Conservation (phyloP, 2,888 invertebrate genomes). For the Phengaris alcon region DNA sequence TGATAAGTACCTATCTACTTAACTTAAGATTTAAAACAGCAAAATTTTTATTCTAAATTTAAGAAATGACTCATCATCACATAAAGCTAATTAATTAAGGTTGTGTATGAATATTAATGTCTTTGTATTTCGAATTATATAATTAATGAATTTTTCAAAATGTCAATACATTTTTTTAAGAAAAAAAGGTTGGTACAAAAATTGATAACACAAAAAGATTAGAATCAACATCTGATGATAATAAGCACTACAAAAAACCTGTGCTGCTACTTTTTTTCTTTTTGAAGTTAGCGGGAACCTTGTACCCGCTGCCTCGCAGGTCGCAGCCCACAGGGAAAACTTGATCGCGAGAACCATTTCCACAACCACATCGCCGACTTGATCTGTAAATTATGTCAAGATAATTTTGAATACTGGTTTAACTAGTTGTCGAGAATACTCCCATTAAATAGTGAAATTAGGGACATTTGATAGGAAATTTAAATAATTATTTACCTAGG, state of each 20-base stretch:
- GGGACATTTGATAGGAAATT: conserved; percentile 13
- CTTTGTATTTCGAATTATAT: not conserved
- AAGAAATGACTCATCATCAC: conserved; percentile 18
- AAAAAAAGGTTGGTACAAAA: conserved; percentile 16
- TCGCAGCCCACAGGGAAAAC: not conserved
- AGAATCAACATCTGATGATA: conserved; percentile 21
- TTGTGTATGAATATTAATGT: conserved; percentile 7
- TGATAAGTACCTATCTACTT: too few relatives aligned
- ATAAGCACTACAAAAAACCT: conserved; percentile 18
- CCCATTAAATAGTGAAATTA: conserved; percentile 3
- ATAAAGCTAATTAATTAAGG: conserved; percentile 19
- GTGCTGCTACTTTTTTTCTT: not conserved
- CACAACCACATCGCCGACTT: not conserved
- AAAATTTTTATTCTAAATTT: not conserved
- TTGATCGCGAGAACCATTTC: not conserved
- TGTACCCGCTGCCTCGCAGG: not conserved
- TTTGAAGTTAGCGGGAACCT: conserved; percentile 20
- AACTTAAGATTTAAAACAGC: not conserved
- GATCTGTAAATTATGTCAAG: conserved; percentile 12
- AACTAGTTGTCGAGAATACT: not conserved
- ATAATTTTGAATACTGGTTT: conserved; percentile 6
- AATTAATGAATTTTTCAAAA: conserved; percentile 21
- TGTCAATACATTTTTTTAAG: conserved; percentile 14
- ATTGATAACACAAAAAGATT: conserved; percentile 18
- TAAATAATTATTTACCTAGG: conserved; percentile 4